Evolutionary conservation across 1,140 invertebrate species (phyloP).

Genomic region (Lepidurus couesii): DNA sequence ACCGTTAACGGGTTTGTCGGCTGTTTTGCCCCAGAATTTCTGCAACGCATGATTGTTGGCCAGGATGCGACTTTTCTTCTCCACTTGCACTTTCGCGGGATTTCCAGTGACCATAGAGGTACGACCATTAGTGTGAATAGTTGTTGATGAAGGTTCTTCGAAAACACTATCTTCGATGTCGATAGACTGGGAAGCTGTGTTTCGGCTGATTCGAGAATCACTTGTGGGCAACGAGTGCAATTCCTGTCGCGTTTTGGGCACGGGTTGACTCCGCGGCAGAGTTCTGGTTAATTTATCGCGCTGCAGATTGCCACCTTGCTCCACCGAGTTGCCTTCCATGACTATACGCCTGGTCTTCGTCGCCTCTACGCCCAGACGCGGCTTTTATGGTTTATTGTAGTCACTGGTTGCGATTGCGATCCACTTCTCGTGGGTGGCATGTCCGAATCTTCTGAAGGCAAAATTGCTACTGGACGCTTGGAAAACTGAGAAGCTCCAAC

Average conservation of each 20-base stretch:
- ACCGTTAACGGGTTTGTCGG: neutral
- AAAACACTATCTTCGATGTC: slow-evolving; percentile 5
- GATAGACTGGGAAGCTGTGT: neutral
- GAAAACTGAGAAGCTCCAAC: neutral
- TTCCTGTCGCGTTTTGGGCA: neutral
- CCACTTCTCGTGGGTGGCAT: neutral
- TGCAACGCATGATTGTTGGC: slow-evolving; percentile 2
- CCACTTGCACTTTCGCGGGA: neutral
- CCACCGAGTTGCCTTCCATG: neutral
- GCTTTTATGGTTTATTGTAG: neutral
- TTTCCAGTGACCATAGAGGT: neutral
- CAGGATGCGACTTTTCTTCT: neutral
- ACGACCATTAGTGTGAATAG: neutral
- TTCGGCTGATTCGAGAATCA: neutral
- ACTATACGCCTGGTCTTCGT: neutral
- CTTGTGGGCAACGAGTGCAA: neutral
- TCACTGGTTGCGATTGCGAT: neutral
- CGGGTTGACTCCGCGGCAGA: neutral
- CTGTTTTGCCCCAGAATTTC: neutral
- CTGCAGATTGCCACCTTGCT: slow-evolving; percentile 3
- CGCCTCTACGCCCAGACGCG: neutral
- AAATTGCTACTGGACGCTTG: neutral
- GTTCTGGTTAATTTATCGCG: slow-evolving; percentile 8
- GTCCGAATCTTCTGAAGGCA: neutral
- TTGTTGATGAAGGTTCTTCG: neutral